A percentile compares a stretch with the other conserved stretches of the same genome.
phyloP scores from a whole-genome alignment of 2,113 vertebrate species.

The Lophura nycthemera region DNA sequence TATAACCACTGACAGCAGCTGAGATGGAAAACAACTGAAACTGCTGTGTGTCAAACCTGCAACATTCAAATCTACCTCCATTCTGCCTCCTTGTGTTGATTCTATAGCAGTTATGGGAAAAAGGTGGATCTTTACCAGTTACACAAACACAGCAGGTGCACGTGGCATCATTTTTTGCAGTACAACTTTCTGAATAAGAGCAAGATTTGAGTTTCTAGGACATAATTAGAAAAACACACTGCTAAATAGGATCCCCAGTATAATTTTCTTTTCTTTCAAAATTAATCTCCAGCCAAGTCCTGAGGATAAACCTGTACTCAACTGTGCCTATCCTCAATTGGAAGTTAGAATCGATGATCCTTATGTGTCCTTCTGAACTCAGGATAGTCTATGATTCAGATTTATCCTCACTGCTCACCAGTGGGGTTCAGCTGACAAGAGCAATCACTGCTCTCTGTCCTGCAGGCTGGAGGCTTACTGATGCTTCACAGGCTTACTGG shows the following conservation, averaged over 20 bases:
- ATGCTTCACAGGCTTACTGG: not conserved
- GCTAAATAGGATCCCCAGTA: not conserved
- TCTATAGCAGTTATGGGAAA: not conserved
- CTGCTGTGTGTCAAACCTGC: not conserved
- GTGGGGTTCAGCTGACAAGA: not conserved
- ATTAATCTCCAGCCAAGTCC: not conserved
- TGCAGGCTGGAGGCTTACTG: not conserved
- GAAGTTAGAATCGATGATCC: too few relatives aligned
- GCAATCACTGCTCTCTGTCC: not conserved
- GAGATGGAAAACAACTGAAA: not conserved
- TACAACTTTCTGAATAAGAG: not conserved
- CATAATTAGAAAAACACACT: not conserved
- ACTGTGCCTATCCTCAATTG: too few relatives aligned
- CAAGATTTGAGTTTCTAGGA: not conserved
- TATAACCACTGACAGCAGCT: not conserved
- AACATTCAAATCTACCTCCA: not conserved
- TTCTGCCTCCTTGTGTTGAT: slow-evolving; percentile 58
- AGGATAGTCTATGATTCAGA: too few relatives aligned
- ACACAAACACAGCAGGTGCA: not conserved
- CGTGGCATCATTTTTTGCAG: not conserved
- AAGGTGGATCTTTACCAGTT: not conserved
- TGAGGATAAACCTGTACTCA: too few relatives aligned
- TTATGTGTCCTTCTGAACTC: too few relatives aligned
- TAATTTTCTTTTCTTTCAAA: not conserved
- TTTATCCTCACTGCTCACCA: not conserved